Evolutionary conservation across 2,888 invertebrate species (phyloP), one percentile per base, ranked within the genome.

Genomic region (Drosophila formosana): DNA sequence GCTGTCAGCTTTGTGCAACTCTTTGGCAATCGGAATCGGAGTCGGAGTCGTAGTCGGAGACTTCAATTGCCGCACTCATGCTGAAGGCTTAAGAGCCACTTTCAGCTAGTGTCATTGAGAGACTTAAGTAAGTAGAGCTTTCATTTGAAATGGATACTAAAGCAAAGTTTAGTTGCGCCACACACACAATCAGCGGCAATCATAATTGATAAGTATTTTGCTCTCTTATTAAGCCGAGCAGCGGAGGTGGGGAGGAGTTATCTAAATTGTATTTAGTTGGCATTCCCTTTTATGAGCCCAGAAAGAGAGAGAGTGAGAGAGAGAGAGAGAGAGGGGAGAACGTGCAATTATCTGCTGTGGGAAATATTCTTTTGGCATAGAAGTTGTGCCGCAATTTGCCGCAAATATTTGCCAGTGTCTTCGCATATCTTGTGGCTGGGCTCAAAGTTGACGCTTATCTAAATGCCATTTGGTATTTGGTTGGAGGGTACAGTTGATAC

Each of bases 401-500:
- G 56, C 80, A 75, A 75, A 79, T 78, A 79, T 79, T 79, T 71
- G 65, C 52, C 46, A 66, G 55, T 46, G 51, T 39, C 39, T 52
- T 61, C 50, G 66, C 71, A 63, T 57, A 58, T 53, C 66, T 75
- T 67, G 67, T 45, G 67, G 56, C 58, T 26, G 51, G 56, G 61
- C 64, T 30, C 55, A 65, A 64, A 78, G 57, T 72, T 61, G 26
- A 6, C 60, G 70, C 82, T 85, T 88, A 82, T 82, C 82, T 88
- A 82, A 82, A 82, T 82, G 85, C 75, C 86, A 73, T 82, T 88
- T 82, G 78, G 49, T 74, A 73, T 82, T 88, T 82, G 78, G 51
- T 69, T 56, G 45, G 46, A 62, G 74, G 61, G 53, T 41, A 41
- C 39, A 41, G 39, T 37, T 37, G 37, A 37, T 60, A 52, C 32